Evolutionary conservation across 35 echinoderm and acorn worm genomes (phyloP), one percentile per base, ranked within the genome.

Genomic region (Holothuria glaberrima): DNA sequence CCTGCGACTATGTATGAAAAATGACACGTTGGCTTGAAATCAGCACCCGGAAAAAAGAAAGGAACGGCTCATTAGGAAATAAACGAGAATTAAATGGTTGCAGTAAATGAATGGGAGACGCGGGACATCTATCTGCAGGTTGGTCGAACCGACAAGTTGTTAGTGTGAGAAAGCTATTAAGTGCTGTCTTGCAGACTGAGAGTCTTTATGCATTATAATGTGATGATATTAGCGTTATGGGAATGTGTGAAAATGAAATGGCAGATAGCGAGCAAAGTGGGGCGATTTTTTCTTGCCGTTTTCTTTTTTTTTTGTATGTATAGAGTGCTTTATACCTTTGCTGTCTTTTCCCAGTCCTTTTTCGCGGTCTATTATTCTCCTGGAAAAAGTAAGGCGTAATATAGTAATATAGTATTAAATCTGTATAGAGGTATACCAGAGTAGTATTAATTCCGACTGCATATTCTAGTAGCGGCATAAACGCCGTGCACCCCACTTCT

Each of bases 151-250:
- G 33, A 75, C 36, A 78, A 24, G 44, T 48, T 78, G 44, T 78
- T 78, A 78, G 74, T 78, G 74, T 78, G 74, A 48, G 74, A 78
- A 78, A 78, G 74, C 74, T 26, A 78, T 78, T 78, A 78, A 48
- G 3, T 41, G 26, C 50, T 5, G 24, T 22, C 38, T 50, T 48
- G 27, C 38, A 27, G 36, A 78, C 38, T 14, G 12, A 5, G 66
- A 21, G 25, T 69, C 25, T 69, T 27, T 25, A 30, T 69, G 25
- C 12, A 30, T 69, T 65, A 16, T 16, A 30, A 25, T 25, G 21
- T 19, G 66, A 17, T 32, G 24, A 68, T 25, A 68, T 68, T 9
- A 68, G 64, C n/a, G 6, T 25, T 68, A 68, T 26, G 9, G 30
- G 30, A 68, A 25, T 68, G 31, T 30, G 31, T 30, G 0, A 69